A percentile compares a stretch with the other conserved stretches of the same genome.
Evolutionary conservation across 2,888 invertebrate genomes (phyloP).

Genomic region (Arge pagana): DNA sequence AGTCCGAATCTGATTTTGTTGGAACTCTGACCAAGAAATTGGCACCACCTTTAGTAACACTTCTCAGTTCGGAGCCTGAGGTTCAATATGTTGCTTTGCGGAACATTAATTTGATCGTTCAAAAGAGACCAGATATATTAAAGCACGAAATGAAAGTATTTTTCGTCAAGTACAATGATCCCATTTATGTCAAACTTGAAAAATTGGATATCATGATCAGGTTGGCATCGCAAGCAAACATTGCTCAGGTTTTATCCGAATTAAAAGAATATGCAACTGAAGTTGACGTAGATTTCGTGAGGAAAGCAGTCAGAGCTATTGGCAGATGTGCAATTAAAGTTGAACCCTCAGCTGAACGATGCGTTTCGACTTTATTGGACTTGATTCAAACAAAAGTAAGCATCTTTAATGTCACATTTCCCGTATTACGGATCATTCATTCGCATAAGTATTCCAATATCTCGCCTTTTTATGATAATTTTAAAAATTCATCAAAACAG

Average conservation of each 20-base stretch:
- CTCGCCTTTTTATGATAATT: too few relatives aligned
- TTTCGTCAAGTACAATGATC: constrained; percentile 99
- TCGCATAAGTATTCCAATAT: too few relatives aligned
- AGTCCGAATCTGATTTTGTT: constrained; percentile 92
- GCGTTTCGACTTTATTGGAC: constrained; percentile 96
- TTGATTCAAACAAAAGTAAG: constrained; percentile 95
- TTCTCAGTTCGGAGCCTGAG: constrained; percentile 97
- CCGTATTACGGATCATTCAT: too few relatives aligned
- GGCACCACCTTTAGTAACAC: constrained; percentile 97
- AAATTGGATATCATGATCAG: constrained; percentile 99
- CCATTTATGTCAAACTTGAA: constrained; percentile 98
- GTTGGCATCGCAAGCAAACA: constrained; percentile 95
- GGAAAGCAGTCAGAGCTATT: constrained; percentile 98
- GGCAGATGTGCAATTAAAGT: constrained; percentile 98
- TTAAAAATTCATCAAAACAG: constrained; percentile 38
- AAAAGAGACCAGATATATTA: constrained; percentile 96
- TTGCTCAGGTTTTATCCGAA: constrained; percentile 96
- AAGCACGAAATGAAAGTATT: constrained; percentile 99
- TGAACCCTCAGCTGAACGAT: constrained; percentile 97
- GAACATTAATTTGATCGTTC: constrained; percentile 98
- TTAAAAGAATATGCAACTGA: constrained; percentile 99
- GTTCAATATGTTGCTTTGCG: constrained; percentile 98
- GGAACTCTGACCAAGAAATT: constrained; percentile 92
- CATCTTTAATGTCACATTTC: background rate
- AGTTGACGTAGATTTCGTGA: constrained; percentile 98